Conservation (phyloP, 2,888 invertebrate species). For the Corbicula japonica region DNA sequence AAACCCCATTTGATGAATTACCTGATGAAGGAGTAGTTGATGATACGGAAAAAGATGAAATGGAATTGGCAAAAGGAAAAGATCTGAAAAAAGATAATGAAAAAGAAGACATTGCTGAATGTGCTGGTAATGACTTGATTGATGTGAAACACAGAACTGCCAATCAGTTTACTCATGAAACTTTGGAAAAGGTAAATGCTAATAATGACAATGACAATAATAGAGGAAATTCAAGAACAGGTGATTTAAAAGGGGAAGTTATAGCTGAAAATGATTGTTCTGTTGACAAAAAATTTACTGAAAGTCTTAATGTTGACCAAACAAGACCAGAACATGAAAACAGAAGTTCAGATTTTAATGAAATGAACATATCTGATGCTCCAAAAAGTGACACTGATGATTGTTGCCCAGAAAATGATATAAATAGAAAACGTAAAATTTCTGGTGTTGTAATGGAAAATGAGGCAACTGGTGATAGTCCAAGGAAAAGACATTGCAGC, state of each 20-base stretch:
- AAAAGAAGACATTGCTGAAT: neutral
- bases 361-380: no score
- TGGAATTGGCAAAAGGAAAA: neutral
- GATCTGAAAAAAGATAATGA: neutral
- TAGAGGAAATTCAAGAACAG: neutral
- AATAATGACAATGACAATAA: conserved; percentile 1
- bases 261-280: neutral
- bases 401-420: no score
- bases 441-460: neutral
- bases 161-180: no score
- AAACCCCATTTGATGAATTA: no score
- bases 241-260: neutral
- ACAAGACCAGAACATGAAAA: neutral
- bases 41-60: neutral
- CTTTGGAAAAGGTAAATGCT: no score
- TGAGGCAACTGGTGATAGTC: neutral
- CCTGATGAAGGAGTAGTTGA: conserved; percentile 7
- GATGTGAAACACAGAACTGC: no score
- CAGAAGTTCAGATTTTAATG: no score
- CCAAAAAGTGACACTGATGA: no score
- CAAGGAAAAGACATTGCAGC: conserved; percentile 30
- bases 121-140: neutral
- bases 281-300: conserved; percentile 5
- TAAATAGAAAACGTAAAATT: conserved; percentile 15
- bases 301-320: neutral